Evolutionary conservation across 2,888 invertebrate species (phyloP).

Genomic region (Eremobia ochroleuca): DNA sequence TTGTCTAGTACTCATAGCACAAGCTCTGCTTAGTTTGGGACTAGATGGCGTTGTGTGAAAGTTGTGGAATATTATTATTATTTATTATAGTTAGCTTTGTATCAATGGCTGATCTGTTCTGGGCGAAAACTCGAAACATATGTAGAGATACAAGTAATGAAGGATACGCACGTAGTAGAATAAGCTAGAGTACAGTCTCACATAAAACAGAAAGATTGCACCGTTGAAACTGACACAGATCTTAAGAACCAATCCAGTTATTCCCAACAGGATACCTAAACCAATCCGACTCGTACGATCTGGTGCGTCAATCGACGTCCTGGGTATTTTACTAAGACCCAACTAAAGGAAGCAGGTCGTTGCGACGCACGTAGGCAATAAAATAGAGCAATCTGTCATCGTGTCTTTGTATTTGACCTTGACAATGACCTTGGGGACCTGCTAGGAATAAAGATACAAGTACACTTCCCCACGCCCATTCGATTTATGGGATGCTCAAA

Average conservation of each 20-base stretch:
- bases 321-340: conserved; percentile 31
- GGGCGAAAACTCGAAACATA: no score
- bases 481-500: conserved; percentile 55
- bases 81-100: conserved; percentile 31
- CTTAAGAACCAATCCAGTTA: conserved; percentile 3
- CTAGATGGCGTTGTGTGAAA: no score
- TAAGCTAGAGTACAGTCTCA: neutral
- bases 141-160: no score
- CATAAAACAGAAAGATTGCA: neutral
- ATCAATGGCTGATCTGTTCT: conserved; percentile 25
- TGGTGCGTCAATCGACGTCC: conserved; percentile 15
- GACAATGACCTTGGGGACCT: conserved; percentile 24
- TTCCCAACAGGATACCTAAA: conserved; percentile 2
- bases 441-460: conserved; percentile 5
- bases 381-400: conserved; percentile 22
- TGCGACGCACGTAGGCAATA: conserved; percentile 26
- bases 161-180: no score
- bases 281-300: conserved; percentile 7
- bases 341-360: conserved; percentile 42
- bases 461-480: conserved; percentile 8
- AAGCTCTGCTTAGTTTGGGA: no score
- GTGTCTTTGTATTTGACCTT: conserved; percentile 28
- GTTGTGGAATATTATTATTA: no score
- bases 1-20: no score
- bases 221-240: neutral